phyloP scores from a whole-genome alignment of 2,797 vertebrate genomes.

The Sebastes iracundus region DNA sequence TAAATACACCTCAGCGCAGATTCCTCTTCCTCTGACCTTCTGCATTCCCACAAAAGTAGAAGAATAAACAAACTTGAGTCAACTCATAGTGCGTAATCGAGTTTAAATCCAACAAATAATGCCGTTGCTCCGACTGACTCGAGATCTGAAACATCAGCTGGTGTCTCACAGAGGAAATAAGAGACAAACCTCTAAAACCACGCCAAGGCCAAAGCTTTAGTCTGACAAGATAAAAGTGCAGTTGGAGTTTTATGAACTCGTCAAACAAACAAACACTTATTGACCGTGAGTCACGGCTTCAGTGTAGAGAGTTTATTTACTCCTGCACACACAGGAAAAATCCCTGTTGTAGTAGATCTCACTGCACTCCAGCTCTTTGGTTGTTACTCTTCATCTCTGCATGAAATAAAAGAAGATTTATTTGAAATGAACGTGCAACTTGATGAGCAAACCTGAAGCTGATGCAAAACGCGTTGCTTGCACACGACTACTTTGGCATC shows the following conservation, averaged over 20 bases:
- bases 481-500: background rate
- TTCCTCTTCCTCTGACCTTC: background rate
- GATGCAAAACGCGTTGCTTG: background rate
- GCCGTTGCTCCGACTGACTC: background rate
- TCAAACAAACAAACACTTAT: background rate
- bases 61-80: constrained; percentile 17
- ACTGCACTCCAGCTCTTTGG: background rate
- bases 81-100: background rate
- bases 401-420: background rate
- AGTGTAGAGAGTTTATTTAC: background rate
- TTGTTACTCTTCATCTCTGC: background rate
- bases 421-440: background rate
- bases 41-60: background rate
- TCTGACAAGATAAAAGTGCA: background rate
- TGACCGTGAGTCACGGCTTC: background rate
- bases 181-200: constrained; percentile 4
- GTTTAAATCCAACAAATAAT: constrained; percentile 7
- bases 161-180: constrained; percentile 7
- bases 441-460: background rate
- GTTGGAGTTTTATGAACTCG: background rate
- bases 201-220: background rate
- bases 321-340: background rate
- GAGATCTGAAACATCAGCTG: constrained; percentile 18
- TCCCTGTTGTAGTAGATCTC: background rate
- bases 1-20: background rate